Conservation (phyloP, 2,888 invertebrate genomes). For the Saturnia japonica region DNA sequence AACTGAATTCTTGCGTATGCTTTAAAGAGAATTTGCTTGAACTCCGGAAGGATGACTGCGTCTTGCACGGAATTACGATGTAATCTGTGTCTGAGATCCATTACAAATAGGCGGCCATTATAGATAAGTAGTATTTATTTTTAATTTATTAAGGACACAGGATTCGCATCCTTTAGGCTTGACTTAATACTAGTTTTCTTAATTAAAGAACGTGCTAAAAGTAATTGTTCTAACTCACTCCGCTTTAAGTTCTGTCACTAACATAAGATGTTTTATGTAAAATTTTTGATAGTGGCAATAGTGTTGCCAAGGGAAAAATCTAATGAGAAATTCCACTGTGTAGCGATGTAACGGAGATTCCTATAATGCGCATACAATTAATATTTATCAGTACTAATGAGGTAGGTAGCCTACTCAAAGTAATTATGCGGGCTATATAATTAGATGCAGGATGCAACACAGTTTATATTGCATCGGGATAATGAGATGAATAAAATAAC, state of each 20-base stretch:
- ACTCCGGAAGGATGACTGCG: background rate
- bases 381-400: constrained; percentile 11
- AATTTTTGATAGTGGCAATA: background rate
- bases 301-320: background rate
- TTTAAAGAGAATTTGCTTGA: background rate
- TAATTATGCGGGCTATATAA: constrained; percentile 12
- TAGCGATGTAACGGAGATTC: constrained; percentile 1
- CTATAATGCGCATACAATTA: constrained; percentile 1
- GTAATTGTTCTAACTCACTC: background rate
- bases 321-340: background rate
- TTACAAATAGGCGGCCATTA: background rate
- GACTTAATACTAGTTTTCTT: background rate
- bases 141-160: background rate
- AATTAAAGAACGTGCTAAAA: background rate
- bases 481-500: background rate
- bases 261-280: background rate
- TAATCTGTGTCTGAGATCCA: background rate
- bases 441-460: constrained; percentile 4
- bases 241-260: background rate
- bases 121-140: background rate
- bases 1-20: background rate
- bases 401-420: background rate
- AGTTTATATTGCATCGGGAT: background rate
- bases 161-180: background rate
- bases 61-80: background rate